Base-by-base conservation (phyloP, 2,113 vertebrate species). In the Dasypus novemcinctus region DNA sequence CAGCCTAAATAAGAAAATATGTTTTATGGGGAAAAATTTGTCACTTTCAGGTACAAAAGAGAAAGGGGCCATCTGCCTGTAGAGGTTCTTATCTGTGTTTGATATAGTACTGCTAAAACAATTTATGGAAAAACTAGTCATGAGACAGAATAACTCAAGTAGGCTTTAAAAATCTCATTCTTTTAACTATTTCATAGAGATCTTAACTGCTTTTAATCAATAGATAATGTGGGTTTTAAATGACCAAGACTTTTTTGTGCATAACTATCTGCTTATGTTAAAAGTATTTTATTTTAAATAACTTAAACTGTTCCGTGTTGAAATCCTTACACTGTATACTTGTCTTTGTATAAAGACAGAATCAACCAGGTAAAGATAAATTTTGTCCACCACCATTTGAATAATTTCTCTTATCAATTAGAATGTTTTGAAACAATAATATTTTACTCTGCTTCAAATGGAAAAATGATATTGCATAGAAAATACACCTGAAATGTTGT, bases 191-290 rank as follows among this genome's bases (percentile, higher is more conserved):
- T 87, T 90, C 41, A 66, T 49, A 75, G 52, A 92, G 25, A 84
- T 49, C 41, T 69, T 85, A 79, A 95, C 38, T 78, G 82, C 57
- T 87, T 93, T 89, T 90, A 95, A 91, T 83, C 85, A 94, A 69
- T 68, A 95, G 54, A 81, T 7, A 64, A 64, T 84, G 33, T 9
- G 87, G 18, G 29, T 83, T 93, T 91, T 52, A 93, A 90, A 64
- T 27, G 29, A 69, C 83, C 36, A 71, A 89, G 95, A 29, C 33
- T 87, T 74, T 74, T 94, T 85, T 71, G 41, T 38, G 46, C 9
- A 66, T 93, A 91, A 94, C 92, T 94, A 87, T 81, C 27, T 85
- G 68, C 29, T 80, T 69, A 82, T 63, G 54, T 69, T 85, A 86
- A 91, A 93, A 85, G 49, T 36, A 31, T 79, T 94, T 96, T 57